These are phyloP conservation scores for Mythimna albipuncta DNA, from an alignment of 2,888 invertebrate genomes.

Conservation along the genomic window DNA sequence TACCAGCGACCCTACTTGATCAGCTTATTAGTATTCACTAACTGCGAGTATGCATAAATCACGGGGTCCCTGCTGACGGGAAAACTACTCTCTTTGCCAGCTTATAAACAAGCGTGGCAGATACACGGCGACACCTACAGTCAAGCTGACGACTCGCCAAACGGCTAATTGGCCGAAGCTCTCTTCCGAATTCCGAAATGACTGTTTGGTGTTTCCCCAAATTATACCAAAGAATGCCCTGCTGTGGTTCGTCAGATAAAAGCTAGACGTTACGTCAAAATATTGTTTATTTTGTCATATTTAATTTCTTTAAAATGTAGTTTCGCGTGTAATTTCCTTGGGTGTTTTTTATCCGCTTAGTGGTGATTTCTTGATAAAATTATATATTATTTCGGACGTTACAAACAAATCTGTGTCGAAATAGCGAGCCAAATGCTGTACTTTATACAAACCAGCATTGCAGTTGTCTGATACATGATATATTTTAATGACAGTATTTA, in stretches of 20 bases:
- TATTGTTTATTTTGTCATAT: slow-evolving; percentile 16
- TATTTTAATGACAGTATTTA: slow-evolving; percentile 46
- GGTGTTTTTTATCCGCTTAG: slow-evolving; percentile 1
- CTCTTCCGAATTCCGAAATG: slow-evolving; percentile 72
- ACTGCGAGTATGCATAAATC: slow-evolving; percentile 77
- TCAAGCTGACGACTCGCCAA: slow-evolving; percentile 71
- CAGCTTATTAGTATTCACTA: slow-evolving; percentile 77
- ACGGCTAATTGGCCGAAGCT: slow-evolving; percentile 72
- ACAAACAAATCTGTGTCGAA: slow-evolving; percentile 27
- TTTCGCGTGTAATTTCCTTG: slow-evolving; percentile 6
- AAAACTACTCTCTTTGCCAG: slow-evolving; percentile 76
- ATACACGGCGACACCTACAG: slow-evolving; percentile 72
- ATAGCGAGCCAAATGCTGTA: slow-evolving; percentile 41
- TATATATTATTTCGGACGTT: slow-evolving; percentile 9
- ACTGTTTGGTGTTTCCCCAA: slow-evolving; percentile 80
- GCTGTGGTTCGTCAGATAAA: slow-evolving; percentile 56
- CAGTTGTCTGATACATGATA: slow-evolving; percentile 39
- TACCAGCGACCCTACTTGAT: slow-evolving; percentile 45
- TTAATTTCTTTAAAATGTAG: slow-evolving; percentile 26
- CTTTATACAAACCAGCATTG: slow-evolving; percentile 31
- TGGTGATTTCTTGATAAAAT: slow-evolving; percentile 24
- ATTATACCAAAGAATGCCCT: slow-evolving; percentile 63
- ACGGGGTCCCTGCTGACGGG: slow-evolving; percentile 77
- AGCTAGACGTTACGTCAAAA: slow-evolving; percentile 44
- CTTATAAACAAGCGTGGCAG: slow-evolving; percentile 78